phyloP scores from a whole-genome alignment of 2,113 vertebrate species.

The Tonatia bakeri region DNA sequence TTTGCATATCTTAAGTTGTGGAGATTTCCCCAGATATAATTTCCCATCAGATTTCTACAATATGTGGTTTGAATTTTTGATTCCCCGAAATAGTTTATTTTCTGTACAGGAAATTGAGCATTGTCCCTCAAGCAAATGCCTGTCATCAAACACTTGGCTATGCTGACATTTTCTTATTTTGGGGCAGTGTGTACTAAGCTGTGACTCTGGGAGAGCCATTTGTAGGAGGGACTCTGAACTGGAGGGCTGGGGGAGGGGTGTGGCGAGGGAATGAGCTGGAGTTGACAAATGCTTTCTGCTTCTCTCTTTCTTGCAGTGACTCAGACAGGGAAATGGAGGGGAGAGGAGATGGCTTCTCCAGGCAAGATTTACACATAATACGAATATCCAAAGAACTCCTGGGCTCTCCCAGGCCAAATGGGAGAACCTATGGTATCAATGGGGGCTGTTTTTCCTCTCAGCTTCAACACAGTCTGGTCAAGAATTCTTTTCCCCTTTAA shows the following conservation, averaged over 20 bases:
- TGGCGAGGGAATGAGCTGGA: neutral
- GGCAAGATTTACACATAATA: neutral
- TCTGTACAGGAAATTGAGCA: constrained; percentile 66
- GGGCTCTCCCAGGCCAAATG: neutral
- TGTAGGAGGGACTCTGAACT: neutral
- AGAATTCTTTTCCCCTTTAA: neutral
- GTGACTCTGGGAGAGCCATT: constrained; percentile 29
- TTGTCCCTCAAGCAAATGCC: constrained; percentile 54
- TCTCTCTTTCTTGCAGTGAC: neutral
- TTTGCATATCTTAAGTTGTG: constrained; percentile 63
- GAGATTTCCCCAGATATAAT: constrained; percentile 65
- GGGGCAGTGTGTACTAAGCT: constrained; percentile 43
- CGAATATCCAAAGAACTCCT: neutral
- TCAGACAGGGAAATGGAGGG: neutral
- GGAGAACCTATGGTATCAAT: too few relatives aligned
- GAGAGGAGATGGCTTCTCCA: neutral
- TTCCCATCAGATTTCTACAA: constrained; percentile 65
- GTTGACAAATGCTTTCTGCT: neutral
- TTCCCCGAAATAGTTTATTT: constrained; percentile 64
- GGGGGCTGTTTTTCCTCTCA: neutral
- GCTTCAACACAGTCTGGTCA: neutral
- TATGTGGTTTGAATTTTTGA: constrained; percentile 54
- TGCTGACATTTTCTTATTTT: constrained; percentile 56
- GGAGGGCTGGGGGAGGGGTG: neutral
- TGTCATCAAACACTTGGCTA: constrained; percentile 56